Evolutionary conservation across 2,888 invertebrate genomes (phyloP).

Genomic region (Selenia dentaria): DNA sequence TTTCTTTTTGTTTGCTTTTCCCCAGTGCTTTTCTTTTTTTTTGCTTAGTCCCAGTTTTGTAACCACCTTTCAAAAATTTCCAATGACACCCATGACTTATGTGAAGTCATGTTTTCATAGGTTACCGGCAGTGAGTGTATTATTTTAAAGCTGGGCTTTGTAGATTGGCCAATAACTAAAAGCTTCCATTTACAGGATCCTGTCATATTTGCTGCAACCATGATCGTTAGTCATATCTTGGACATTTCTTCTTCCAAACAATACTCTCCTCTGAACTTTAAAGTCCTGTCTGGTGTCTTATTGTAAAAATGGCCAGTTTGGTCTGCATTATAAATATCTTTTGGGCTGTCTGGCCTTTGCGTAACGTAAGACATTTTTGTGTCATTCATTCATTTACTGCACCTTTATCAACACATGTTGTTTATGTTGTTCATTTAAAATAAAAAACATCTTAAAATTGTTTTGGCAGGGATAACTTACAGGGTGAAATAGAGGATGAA

Average conservation of each 20-base stretch:
- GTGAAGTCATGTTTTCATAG: conserved; percentile 36
- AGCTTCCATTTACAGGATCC: conserved; percentile 32
- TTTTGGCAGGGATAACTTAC: too few species aligned
- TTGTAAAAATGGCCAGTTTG: conserved; percentile 42
- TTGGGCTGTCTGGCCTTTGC: too few species aligned
- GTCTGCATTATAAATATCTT: conserved; percentile 41
- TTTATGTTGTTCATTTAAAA: too few species aligned
- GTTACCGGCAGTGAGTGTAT: conserved; percentile 24
- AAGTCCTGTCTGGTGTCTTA: conserved; percentile 38
- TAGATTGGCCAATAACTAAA: conserved; percentile 31
- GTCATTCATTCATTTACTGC: too few species aligned
- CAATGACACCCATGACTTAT: conserved; percentile 54
- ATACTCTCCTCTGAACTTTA: conserved; percentile 40
- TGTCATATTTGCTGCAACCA: conserved; percentile 37
- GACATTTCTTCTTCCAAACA: conserved; percentile 49
- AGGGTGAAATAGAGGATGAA: too few species aligned
- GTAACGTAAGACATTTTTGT: too few species aligned
- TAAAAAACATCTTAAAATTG: too few species aligned
- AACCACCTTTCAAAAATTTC: conserved; percentile 32
- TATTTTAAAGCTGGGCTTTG: conserved; percentile 40
- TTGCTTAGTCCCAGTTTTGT: conserved; percentile 35
- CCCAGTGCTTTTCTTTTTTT: background rate
- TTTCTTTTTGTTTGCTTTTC: conserved; percentile 25
- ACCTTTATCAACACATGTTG: too few species aligned
- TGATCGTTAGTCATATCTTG: conserved; percentile 30